Percentiles rank a stretch among this genome's conserved stretches.
Evolutionary conservation across 2,113 vertebrate species (phyloP).

Genomic region (Salvelinus sp.): DNA sequence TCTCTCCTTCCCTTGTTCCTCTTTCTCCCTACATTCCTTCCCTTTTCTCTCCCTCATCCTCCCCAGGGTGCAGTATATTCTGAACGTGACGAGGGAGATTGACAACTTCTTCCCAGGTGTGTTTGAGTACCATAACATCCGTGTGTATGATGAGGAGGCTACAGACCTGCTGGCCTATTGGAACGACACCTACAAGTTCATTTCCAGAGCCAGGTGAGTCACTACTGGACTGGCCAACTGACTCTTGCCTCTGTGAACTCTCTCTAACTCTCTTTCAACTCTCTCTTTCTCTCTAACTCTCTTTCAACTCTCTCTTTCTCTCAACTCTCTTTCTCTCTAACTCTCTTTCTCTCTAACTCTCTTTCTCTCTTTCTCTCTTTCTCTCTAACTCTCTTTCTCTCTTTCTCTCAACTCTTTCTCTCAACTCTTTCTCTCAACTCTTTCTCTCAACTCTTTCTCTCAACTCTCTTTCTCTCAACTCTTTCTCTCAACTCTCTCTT

Average conservation of each 20-base stretch:
- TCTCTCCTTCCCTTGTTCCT: not conserved
- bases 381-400: not conserved
- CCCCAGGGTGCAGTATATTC: constrained; percentile 86
- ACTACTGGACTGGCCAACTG: not conserved
- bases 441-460: too few species aligned
- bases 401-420: not conserved
- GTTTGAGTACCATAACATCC: constrained; percentile 96
- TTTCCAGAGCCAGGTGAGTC: constrained; percentile 95
- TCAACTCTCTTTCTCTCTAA: too few species aligned
- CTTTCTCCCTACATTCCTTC: not conserved
- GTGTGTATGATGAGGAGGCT: constrained; percentile 96
- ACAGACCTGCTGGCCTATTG: constrained; percentile 97
- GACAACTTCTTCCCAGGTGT: constrained; percentile 97
- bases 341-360: too few species aligned
- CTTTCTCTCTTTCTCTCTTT: not conserved
- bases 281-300: not conserved
- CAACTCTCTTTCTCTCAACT: not conserved
- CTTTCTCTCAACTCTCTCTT: too few species aligned
- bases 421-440: too few species aligned
- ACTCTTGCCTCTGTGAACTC: too few species aligned
- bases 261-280: not conserved
- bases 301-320: not conserved
- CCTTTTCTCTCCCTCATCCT: constrained; percentile 6
- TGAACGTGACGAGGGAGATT: constrained; percentile 96
- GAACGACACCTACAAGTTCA: constrained; percentile 99